These are phyloP conservation scores for Nicator chloris DNA, from an alignment of 2,113 vertebrate species.

Conservation along the genomic window DNA sequence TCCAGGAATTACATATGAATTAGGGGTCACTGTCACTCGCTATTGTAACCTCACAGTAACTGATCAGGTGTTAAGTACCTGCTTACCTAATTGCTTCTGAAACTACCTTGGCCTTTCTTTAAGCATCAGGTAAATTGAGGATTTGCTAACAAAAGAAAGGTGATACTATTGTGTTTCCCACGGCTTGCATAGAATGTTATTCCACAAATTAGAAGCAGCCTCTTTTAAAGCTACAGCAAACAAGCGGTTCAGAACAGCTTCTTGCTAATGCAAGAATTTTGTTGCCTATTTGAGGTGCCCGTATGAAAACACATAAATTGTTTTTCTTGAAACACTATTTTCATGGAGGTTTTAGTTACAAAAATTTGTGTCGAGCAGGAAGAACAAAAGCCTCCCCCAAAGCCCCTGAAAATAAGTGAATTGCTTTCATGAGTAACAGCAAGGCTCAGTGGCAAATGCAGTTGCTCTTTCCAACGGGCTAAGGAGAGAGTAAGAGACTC, in stretches of 20 bases:
- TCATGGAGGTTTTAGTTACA: background rate
- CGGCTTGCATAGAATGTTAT: background rate
- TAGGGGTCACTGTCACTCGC: slow-evolving; percentile 24
- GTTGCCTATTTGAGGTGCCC: background rate
- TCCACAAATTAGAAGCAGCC: slow-evolving; percentile 33
- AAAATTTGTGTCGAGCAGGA: background rate
- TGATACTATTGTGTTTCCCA: slow-evolving; percentile 34
- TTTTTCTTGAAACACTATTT: background rate
- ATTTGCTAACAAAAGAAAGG: slow-evolving; percentile 58
- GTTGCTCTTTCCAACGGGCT: background rate
- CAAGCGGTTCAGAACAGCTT: background rate
- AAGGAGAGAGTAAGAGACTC: background rate
- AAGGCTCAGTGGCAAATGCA: background rate
- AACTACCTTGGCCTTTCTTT: slow-evolving; percentile 55
- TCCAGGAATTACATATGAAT: slow-evolving; percentile 73
- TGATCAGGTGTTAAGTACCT: slow-evolving; percentile 74
- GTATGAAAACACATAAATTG: background rate
- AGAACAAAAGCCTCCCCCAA: background rate
- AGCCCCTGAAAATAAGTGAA: background rate
- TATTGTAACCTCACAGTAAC: slow-evolving; percentile 54
- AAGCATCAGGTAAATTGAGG: slow-evolving; percentile 64
- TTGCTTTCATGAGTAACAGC: background rate
- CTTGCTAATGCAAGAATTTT: background rate
- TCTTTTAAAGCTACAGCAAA: background rate
- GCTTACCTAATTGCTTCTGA: slow-evolving; percentile 72